Conservation (phyloP, 2,888 invertebrate species). For the Romanomermis culicivorax region DNA sequence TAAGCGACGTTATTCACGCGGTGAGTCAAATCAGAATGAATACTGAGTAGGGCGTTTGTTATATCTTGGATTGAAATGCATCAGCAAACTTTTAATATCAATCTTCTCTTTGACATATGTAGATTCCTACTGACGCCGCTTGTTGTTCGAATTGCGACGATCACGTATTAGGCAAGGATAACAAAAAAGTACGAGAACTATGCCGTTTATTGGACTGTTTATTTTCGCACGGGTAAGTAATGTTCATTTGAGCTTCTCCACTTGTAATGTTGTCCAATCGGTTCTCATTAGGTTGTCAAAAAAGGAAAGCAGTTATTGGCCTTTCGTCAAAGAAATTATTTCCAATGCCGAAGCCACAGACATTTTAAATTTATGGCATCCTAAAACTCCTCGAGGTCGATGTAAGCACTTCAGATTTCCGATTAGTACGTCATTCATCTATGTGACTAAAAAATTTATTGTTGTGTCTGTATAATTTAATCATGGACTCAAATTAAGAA, state of each 20-base stretch:
- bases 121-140: not conserved
- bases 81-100: too few relatives aligned
- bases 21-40: too few relatives aligned
- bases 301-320: not conserved
- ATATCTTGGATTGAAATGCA: too few relatives aligned
- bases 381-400: not conserved
- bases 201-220: not conserved
- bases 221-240: conserved; percentile 1
- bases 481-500: too few relatives aligned
- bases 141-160: not conserved
- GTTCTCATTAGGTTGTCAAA: not conserved
- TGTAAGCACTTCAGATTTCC: not conserved
- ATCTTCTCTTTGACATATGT: not conserved
- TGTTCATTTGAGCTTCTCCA: too few relatives aligned
- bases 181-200: not conserved
- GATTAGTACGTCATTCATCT: too few relatives aligned
- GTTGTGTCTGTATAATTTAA: too few relatives aligned
- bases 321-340: not conserved
- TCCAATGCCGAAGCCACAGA: not conserved
- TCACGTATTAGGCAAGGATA: not conserved
- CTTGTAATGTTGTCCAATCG: too few relatives aligned
- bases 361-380: not conserved
- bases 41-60: too few relatives aligned
- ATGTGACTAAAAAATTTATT: too few relatives aligned
- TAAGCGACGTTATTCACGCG: too few relatives aligned